Percentiles rank a stretch among this genome's conserved stretches.
Conservation (phyloP, 30 jellyfish, hydroid and myxozoan genomes). For the Hydractinia symbiolongicarpus region DNA sequence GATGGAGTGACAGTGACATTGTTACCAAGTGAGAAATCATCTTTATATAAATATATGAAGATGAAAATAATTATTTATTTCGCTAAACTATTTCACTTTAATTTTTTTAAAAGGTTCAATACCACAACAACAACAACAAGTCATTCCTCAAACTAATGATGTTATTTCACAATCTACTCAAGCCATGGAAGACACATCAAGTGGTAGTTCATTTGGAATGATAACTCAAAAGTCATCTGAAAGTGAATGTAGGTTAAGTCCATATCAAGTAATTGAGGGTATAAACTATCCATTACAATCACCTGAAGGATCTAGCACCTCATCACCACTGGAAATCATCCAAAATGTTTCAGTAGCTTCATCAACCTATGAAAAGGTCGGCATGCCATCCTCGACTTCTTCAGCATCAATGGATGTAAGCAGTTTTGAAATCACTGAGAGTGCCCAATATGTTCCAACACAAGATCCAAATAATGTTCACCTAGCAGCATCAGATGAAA, state of each 20-base stretch:
- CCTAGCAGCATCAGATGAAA: too few species aligned
- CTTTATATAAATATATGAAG: too few species aligned
- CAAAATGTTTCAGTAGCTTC: slow-evolving; percentile 40
- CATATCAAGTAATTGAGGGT: slow-evolving; percentile 32
- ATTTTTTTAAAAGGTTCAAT: too few species aligned
- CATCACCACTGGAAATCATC: slow-evolving; percentile 30
- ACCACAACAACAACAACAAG: too few species aligned
- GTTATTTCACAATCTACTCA: too few species aligned
- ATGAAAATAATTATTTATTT: too few species aligned
- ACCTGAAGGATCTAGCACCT: slow-evolving; percentile 11
- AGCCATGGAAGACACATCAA: not conserved
- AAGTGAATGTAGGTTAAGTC: slow-evolving; percentile 29
- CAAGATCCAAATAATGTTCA: not conserved
- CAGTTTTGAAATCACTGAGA: slow-evolving; percentile 23
- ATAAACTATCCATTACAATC: slow-evolving; percentile 33
- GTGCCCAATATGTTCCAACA: not conserved
- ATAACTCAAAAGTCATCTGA: slow-evolving; percentile 23
- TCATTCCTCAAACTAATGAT: too few species aligned
- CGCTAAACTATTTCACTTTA: too few species aligned
- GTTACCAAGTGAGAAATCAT: too few species aligned
- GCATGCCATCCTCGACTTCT: slow-evolving; percentile 14
- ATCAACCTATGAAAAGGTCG: slow-evolving; percentile 28
- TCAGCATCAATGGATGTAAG: slow-evolving; percentile 3
- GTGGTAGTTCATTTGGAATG: slow-evolving; percentile 21
- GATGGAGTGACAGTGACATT: too few species aligned